A percentile compares a stretch with the other conserved stretches of the same genome.
Evolutionary conservation across 2,797 vertebrate genomes (phyloP).

Genomic region (Phrynocephalus vlangalii): DNA sequence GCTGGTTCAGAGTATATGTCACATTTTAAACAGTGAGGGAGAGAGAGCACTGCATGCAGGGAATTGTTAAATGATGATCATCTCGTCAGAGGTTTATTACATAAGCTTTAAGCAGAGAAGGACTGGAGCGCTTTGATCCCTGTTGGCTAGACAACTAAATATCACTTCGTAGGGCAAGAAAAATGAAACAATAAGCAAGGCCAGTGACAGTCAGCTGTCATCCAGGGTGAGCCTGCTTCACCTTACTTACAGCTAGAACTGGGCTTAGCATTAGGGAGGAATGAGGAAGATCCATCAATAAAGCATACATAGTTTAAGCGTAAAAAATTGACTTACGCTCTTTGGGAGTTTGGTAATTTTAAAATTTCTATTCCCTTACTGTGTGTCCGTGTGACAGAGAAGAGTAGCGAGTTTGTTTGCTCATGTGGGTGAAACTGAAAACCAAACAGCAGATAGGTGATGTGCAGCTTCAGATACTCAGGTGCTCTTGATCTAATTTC

Average conservation of each 20-base stretch:
- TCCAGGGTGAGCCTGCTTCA: background rate
- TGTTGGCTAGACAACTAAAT: background rate
- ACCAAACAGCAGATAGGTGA: background rate
- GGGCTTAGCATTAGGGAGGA: background rate
- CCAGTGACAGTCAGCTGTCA: background rate
- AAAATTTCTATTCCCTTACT: no score
- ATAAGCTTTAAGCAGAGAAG: background rate
- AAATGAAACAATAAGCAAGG: background rate
- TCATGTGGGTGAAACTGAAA: background rate
- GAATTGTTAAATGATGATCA: background rate
- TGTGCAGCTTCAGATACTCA: no score
- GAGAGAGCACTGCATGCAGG: background rate
- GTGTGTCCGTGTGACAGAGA: background rate
- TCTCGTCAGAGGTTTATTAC: background rate
- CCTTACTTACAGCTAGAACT: background rate
- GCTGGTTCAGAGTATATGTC: background rate
- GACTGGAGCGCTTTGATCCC: background rate
- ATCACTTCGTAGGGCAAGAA: background rate
- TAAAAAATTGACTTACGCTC: background rate
- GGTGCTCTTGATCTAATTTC: background rate
- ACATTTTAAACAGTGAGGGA: no score
- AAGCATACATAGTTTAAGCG: background rate
- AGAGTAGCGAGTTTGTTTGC: background rate
- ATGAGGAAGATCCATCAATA: background rate
- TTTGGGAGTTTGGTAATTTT: background rate